Conservation (phyloP, 2,797 vertebrate species). For the Catostomus latipinnis region DNA sequence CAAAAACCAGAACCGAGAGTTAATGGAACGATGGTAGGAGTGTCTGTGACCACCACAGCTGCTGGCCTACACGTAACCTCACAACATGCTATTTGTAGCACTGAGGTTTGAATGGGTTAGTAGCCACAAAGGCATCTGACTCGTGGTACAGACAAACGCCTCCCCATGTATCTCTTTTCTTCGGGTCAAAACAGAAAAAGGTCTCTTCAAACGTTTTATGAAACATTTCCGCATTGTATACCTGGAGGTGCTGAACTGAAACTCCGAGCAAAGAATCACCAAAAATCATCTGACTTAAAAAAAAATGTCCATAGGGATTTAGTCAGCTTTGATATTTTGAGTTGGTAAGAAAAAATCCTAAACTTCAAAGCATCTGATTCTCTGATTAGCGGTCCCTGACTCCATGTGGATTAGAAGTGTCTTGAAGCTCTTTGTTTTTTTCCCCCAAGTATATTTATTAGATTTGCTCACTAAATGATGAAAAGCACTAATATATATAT, state of each 20-base stretch:
- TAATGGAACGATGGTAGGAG: neutral
- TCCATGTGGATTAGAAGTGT: no score
- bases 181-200: neutral
- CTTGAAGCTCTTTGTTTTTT: no score
- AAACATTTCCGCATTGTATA: conserved; percentile 1
- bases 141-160: conserved; percentile 40
- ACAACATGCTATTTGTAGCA: conserved; percentile 72
- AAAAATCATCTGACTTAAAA: neutral
- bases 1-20: neutral
- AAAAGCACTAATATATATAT: no score
- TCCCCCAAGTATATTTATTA: no score
- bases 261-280: neutral
- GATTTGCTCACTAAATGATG: no score
- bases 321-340: neutral
- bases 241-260: neutral
- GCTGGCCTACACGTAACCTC: conserved; percentile 65
- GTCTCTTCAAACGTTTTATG: neutral
- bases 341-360: conserved; percentile 27
- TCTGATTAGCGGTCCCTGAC: no score
- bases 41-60: conserved; percentile 58
- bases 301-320: no score
- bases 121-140: conserved; percentile 53
- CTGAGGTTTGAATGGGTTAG: conserved; percentile 65
- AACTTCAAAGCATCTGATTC: neutral
- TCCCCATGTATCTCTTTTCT: conserved; percentile 12